phyloP scores from a whole-genome alignment of 2,888 invertebrate species.

The Mythimna pallens region DNA sequence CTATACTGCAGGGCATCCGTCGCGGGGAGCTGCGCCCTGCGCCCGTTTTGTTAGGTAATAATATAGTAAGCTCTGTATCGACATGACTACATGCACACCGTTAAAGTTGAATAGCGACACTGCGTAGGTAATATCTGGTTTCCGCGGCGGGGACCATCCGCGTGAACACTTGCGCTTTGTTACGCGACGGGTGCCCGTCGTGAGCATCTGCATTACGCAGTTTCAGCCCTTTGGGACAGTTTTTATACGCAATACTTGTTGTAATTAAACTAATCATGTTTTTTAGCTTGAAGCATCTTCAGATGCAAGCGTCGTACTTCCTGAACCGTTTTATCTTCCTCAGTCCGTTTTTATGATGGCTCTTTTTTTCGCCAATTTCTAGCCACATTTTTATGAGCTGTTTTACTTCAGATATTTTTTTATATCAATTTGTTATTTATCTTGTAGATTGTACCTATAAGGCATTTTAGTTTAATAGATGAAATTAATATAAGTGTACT shows the following conservation, averaged over 20 bases:
- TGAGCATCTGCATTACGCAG: too few relatives aligned
- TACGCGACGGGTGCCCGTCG: too few relatives aligned
- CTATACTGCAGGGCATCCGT: too few relatives aligned
- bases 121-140: too few relatives aligned
- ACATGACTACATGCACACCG: too few relatives aligned
- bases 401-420: background rate
- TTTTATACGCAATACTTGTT: background rate
- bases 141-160: too few relatives aligned
- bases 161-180: too few relatives aligned
- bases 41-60: too few relatives aligned
- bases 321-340: background rate
- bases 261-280: background rate
- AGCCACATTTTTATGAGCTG: conserved; percentile 2
- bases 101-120: too few relatives aligned
- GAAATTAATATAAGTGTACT: background rate
- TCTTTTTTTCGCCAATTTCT: conserved; percentile 9
- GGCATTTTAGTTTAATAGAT: background rate
- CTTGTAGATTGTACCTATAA: background rate
- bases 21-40: too few relatives aligned
- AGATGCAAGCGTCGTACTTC: background rate
- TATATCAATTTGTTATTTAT: background rate
- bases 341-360: background rate
- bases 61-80: too few relatives aligned
- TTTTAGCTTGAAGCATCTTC: background rate
- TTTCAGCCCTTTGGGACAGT: too few relatives aligned